Conservation (phyloP, 2,797 vertebrate species). For the Chelidonichthys spinosus region DNA sequence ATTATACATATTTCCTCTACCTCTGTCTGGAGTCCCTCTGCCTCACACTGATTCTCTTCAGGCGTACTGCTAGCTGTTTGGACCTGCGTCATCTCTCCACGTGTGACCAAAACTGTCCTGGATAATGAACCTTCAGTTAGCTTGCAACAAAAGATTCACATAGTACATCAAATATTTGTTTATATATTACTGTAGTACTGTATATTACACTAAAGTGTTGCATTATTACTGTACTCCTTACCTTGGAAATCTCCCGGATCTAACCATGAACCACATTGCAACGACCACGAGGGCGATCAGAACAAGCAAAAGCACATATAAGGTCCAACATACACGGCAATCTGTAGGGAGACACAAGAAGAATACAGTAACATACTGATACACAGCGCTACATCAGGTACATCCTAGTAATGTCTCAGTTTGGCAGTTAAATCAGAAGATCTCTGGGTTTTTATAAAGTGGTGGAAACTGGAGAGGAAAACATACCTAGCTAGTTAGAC, state of each 20-base stretch:
- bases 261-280: neutral
- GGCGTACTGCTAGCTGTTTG: rapidly evolving
- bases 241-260: neutral
- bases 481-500: neutral
- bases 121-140: constrained; percentile 1
- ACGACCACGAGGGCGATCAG: neutral
- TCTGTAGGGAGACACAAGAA: constrained; percentile 18
- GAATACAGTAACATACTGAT: neutral
- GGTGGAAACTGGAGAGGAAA: neutral
- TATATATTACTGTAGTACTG: neutral
- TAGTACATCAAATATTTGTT: neutral
- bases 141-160: neutral
- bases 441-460: neutral
- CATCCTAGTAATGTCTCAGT: neutral
- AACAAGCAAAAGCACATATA: neutral
- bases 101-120: rapidly evolving
- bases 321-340: neutral
- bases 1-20: neutral
- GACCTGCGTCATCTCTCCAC: rapidly evolving
- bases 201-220: neutral
- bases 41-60: neutral
- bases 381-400: neutral
- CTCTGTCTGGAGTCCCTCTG: rapidly evolving
- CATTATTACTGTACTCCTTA: neutral
- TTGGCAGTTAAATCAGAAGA: neutral